Evolutionary conservation across 2,888 invertebrate genomes (phyloP).

Genomic region (Sarcophaga carnaria): DNA sequence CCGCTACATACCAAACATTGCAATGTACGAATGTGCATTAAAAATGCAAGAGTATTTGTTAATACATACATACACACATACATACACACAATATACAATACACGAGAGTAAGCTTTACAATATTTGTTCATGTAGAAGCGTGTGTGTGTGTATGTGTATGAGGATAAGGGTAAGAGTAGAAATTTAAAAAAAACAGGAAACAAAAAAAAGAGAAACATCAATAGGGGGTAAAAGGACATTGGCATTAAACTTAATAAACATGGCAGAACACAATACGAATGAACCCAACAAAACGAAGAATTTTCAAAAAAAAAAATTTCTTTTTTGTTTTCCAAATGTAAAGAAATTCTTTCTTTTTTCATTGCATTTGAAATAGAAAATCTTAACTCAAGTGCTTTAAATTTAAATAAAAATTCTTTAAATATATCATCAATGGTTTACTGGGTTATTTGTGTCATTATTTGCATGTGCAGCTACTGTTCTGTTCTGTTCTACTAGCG

Average conservation of each 20-base stretch:
- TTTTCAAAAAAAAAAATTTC: background rate
- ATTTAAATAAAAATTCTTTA: background rate
- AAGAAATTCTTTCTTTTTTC: no score
- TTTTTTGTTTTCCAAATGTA: no score
- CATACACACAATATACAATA: no score
- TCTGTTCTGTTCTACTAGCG: background rate
- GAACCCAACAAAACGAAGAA: slow-evolving; percentile 49
- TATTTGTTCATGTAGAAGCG: background rate
- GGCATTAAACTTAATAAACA: slow-evolving; percentile 45
- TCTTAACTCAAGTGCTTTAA: no score
- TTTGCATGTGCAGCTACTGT: background rate
- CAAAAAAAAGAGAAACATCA: background rate
- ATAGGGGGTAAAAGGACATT: slow-evolving; percentile 29
- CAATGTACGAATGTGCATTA: background rate
- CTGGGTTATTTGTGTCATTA: slow-evolving; percentile 27
- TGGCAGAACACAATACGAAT: background rate
- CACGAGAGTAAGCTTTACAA: background rate
- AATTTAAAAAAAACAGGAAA: background rate
- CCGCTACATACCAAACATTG: background rate
- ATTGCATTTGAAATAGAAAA: no score
- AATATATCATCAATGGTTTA: background rate
- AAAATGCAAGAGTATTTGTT: background rate
- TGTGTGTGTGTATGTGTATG: background rate
- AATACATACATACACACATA: background rate
- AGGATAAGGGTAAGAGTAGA: background rate